Conservation (phyloP, 1,140 invertebrate species). For the Drosophila murphyi region DNA sequence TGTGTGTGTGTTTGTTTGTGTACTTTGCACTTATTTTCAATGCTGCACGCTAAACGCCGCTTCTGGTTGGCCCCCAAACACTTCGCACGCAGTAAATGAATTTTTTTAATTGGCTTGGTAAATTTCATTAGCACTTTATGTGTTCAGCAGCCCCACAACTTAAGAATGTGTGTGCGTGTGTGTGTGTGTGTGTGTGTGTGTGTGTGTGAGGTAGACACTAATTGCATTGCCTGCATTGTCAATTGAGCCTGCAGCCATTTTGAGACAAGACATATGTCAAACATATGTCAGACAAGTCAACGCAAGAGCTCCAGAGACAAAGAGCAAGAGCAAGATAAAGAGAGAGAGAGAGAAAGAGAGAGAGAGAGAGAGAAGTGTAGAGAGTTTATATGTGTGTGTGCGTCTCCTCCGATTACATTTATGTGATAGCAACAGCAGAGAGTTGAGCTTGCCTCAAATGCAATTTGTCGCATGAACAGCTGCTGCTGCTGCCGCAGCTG, state of each 20-base stretch:
- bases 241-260: slow-evolving; percentile 27
- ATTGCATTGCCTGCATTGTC: slow-evolving; percentile 50
- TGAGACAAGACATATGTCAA: slow-evolving; percentile 45
- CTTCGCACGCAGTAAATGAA: slow-evolving; percentile 29
- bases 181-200: neutral
- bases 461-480: slow-evolving; percentile 54
- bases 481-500: neutral
- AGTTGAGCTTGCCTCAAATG: slow-evolving; percentile 33
- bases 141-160: no score
- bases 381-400: slow-evolving; percentile 1
- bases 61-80: neutral
- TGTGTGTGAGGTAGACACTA: slow-evolving; percentile 54
- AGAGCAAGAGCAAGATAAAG: slow-evolving; percentile 4
- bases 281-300: slow-evolving; percentile 53
- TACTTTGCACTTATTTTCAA: slow-evolving; percentile 18
- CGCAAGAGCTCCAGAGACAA: neutral
- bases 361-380: neutral
- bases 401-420: slow-evolving; percentile 25
- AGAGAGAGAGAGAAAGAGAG: slow-evolving; percentile 2
- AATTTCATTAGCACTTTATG: slow-evolving; percentile 33
- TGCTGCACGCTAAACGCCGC: slow-evolving; percentile 21
- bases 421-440: slow-evolving; percentile 6
- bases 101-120: slow-evolving; percentile 47
- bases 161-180: no score
- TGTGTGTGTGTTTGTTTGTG: slow-evolving; percentile 5